These are phyloP conservation scores for Drosophila funebris DNA, from an alignment of 1,140 invertebrate genomes.

Conservation along the genomic window DNA sequence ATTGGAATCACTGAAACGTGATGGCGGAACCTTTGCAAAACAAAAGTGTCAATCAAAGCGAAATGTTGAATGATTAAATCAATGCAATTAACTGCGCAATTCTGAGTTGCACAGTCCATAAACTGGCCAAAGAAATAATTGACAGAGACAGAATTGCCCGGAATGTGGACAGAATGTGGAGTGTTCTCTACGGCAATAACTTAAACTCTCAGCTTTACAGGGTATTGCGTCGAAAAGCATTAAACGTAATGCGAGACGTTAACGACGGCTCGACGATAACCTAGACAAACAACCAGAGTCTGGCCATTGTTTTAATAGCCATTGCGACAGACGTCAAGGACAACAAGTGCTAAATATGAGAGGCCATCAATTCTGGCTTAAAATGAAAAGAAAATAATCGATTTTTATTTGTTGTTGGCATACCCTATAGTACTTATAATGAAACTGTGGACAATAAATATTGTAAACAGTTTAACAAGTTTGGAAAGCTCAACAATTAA, in stretches of 20 bases:
- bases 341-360: constrained; percentile 45
- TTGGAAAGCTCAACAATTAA: too few species aligned
- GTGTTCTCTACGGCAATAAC: too few species aligned
- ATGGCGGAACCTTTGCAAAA: neutral
- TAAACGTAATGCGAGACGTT: constrained; percentile 24
- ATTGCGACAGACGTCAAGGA: constrained; percentile 16
- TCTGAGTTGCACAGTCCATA: constrained; percentile 14
- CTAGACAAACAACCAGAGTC: neutral
- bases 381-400: constrained; percentile 48
- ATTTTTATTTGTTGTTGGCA: constrained; percentile 37
- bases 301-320: constrained; percentile 36
- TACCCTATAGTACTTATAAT: constrained; percentile 2
- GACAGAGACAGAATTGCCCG: neutral
- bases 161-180: neutral
- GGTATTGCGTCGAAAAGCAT: constrained; percentile 6
- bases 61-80: constrained; percentile 57
- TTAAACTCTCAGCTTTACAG: constrained; percentile 2
- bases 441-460: too few species aligned
- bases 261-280: constrained; percentile 13
- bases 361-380: constrained; percentile 23
- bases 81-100: constrained; percentile 9
- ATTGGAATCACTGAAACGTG: neutral
- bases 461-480: too few species aligned
- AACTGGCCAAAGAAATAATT: constrained; percentile 34
- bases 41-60: constrained; percentile 58